phyloP scores from a whole-genome alignment of 1,140 invertebrate genomes.

The Apis mellifera region Amel_HAv3.1 CM009943.2:10323501-10324000 shows the following conservation, averaged over 20 bases:
- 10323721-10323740: conserved; percentile 60
- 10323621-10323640: conserved; percentile 45
- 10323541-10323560: conserved; percentile 94
- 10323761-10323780: conserved; percentile 53
- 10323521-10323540: conserved; percentile 95
- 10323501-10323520: conserved; percentile 97
- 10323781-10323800: conserved; percentile 32
- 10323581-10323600: conserved; percentile 76
- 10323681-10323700: conserved; percentile 56
- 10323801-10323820: conserved; percentile 63
- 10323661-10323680: conserved; percentile 49
- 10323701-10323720: conserved; percentile 59
- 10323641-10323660: conserved; percentile 42
- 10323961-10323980: conserved; percentile 41
- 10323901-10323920: conserved; percentile 52
- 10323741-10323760: conserved; percentile 66
- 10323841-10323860: too few species aligned
- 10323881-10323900: conserved; percentile 55
- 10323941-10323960: conserved; percentile 51
- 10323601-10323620: conserved; percentile 57
- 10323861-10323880: conserved; percentile 64
- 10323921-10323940: conserved; percentile 51
- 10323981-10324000: conserved; percentile 40
- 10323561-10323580: conserved; percentile 95
- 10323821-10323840: conserved; percentile 65